Base-by-base conservation (phyloP, 2,888 invertebrate genomes). In the Agrilus biguttatus region DNA sequence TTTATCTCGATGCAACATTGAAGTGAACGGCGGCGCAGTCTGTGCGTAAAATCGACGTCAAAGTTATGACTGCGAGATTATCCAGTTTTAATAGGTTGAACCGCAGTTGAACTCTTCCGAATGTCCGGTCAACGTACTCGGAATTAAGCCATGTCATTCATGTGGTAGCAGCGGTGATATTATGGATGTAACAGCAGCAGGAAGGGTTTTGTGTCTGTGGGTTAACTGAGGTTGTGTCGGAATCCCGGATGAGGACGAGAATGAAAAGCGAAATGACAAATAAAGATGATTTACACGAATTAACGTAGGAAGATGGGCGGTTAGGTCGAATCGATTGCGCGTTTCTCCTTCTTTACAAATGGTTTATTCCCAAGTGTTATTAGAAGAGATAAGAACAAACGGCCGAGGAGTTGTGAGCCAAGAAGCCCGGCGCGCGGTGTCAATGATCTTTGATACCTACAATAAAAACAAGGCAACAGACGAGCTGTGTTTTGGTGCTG, bases 391-490 rank as follows among this genome's bases (percentile, higher is more conserved):
- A 28, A 28, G 28, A 28, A 28, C 28, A 28, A 28, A 28, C 28
- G 28, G 28, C 28, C 28, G 28, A 28, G 28, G 28, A 28, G 8
- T 28, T 28, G 28, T 28, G 28, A 28, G 28, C 28, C 28, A 28
- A 28, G 28, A 10, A 28, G 28, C 28, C 28, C 28, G 28, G 57
- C 53, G 55, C 53, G 49, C 49, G 52, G 57, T 59, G 64, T 64
- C 64, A 64, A 60, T 60, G 64, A 58, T 61, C 63, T 58, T 50
- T 46, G 47, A 49, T 47, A 51, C 52, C 53, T 28, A 28, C 28
- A 28, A 53, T 53, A 53, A 54, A 54, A 51, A 48, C 50, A 48
- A 51, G 28, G 8, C 28, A 47, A 44, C 45, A 38, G 45, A 47
- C 43, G 28, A 28, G 43, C 45, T 51, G 53, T 53, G 59, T 61